Percentiles rank a stretch among this genome's conserved stretches.
phyloP scores from a whole-genome alignment of 2,797 vertebrate genomes.

The Cetoscarus ocellatus region DNA sequence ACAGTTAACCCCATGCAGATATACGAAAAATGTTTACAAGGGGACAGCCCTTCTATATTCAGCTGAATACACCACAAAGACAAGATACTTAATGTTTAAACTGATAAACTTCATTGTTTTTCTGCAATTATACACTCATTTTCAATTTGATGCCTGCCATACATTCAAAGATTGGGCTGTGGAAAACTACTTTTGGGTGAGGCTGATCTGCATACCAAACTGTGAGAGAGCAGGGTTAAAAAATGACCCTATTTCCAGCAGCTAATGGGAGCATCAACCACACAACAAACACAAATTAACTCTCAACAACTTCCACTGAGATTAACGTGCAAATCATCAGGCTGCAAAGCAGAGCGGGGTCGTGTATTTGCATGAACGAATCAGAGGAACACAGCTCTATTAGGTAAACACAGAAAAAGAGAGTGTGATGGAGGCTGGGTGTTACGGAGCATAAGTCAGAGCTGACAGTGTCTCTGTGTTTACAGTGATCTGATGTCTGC shows the following conservation, averaged over 20 bases:
- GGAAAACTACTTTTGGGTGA: too few species aligned
- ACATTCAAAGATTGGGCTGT: too few species aligned
- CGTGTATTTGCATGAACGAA: conserved; percentile 51
- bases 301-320: conserved; percentile 30
- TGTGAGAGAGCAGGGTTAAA: conserved; percentile 1
- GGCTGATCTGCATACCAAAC: conserved; percentile 31
- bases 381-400: conserved; percentile 35
- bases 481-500: conserved; percentile 26
- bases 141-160: too few species aligned
- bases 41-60: too few species aligned
- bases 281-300: conserved; percentile 30
- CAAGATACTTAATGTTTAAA: too few species aligned
- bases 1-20: too few species aligned
- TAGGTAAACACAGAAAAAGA: conserved; percentile 44
- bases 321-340: conserved; percentile 62
- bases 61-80: too few species aligned
- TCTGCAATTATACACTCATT: too few species aligned
- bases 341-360: conserved; percentile 30
- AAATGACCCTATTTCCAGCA: conserved; percentile 23
- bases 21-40: too few species aligned
- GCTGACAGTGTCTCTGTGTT: conserved; percentile 23
- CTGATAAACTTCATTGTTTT: too few species aligned
- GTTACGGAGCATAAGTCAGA: conserved; percentile 15
- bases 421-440: conserved; percentile 4
- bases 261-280: conserved; percentile 27